Base-by-base conservation (phyloP, 1,140 invertebrate species). In the Zophobas atratus region DNA sequence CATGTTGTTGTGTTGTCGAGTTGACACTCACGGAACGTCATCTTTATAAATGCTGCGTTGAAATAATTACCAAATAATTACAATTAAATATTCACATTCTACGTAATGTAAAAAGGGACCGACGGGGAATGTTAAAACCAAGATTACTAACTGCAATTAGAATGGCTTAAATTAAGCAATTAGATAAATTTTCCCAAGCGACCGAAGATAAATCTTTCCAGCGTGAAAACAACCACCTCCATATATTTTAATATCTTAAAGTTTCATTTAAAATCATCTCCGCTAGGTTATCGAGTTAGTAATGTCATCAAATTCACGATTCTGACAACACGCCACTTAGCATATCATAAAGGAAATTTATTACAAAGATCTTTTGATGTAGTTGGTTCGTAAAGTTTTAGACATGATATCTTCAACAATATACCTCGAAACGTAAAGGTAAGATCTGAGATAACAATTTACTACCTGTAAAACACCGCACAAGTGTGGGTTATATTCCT, bases 291-390 rank as follows among this genome's bases (percentile, higher is more conserved):
- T 67, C 1, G 39, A 43, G 39, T 67, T 57, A 36, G 55, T 57
- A 34, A 57, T 36, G 3, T 35, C 55, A 51, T 51, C 49, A 51
- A 20, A 67, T 67, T 67, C 60, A 67, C 33, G 60, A 43, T 20
- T 67, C 8, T 67, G 38, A 20, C 60, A 41, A 41, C 38, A 20
- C 38, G 38, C 32, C 39, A 67, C 60, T 67, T 67, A 57, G 3
- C 55, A 57, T 57, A 43, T 20, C 60, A 67, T 67, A 67, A 67
- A 67, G 20, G 39, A 67, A 67, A 67, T 67, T 67, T 67, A 67
- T 46, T 20, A 33, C 39, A 0, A 43, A 6, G n/a, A 67, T 32
- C 49, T 51, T 51, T 51, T 51, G 4, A 51, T 51, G n/a, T 51
- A 51, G 49, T 51, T 51, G 49, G 6, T 20, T 32, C 2, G 39